Evolutionary conservation across 1,140 invertebrate species (phyloP).

Genomic region (Cydia amplana): DNA sequence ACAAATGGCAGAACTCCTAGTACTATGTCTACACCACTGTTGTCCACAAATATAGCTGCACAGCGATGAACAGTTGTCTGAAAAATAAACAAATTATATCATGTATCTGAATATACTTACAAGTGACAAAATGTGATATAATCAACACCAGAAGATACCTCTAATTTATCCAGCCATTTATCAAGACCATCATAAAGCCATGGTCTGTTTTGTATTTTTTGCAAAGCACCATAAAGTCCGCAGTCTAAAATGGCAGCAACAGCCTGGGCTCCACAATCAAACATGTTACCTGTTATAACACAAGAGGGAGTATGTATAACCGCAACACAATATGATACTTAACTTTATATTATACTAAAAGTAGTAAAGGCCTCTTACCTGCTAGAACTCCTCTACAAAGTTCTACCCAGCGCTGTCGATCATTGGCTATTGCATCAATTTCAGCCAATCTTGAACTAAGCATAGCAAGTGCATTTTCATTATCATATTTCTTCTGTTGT

Average conservation of each 20-base stretch:
- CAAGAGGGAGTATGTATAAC: conserved; percentile 29
- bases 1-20: conserved; percentile 95
- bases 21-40: conserved; percentile 96
- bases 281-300: conserved; percentile 91
- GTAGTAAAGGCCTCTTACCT: conserved; percentile 58
- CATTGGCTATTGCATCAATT: conserved; percentile 80
- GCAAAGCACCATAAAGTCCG: conserved; percentile 89
- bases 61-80: conserved; percentile 86
- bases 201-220: conserved; percentile 88
- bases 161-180: conserved; percentile 87
- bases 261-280: conserved; percentile 97
- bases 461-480: conserved; percentile 77
- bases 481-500: conserved; percentile 84
- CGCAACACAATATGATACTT: conserved; percentile 21
- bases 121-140: background rate
- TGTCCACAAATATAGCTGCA: conserved; percentile 96
- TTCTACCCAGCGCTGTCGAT: conserved; percentile 81
- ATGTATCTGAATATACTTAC: conserved; percentile 9
- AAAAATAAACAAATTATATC: conserved; percentile 41
- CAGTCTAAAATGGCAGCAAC: conserved; percentile 93
- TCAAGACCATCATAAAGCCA: conserved; percentile 95
- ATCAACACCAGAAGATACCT: conserved; percentile 61
- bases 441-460: conserved; percentile 79
- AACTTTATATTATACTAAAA: background rate
- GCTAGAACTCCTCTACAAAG: conserved; percentile 82